A percentile compares a stretch with the other conserved stretches of the same genome.
Conservation (phyloP, 2,113 vertebrate genomes). For the Mormyrus iriodes region DNA sequence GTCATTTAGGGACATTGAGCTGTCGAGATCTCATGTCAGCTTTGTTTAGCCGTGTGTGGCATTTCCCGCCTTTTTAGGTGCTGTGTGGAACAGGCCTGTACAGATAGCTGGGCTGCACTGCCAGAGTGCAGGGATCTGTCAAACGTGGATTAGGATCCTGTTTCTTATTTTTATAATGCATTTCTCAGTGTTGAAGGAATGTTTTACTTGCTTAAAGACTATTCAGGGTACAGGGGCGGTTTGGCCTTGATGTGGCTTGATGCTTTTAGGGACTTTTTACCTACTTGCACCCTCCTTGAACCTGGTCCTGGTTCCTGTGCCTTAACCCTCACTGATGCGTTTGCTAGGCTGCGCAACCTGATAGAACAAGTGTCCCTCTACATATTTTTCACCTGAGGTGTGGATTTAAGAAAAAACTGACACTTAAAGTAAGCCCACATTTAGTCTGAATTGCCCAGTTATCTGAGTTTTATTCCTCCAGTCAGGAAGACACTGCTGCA, state of each 20-base stretch:
- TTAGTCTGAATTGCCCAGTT: neutral
- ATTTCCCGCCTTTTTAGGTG: neutral
- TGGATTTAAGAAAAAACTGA: neutral
- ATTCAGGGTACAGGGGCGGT: neutral
- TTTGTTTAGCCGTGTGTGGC: neutral
- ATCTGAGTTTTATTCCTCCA: neutral
- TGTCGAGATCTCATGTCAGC: neutral
- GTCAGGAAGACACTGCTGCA: neutral
- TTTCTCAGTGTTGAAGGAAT: constrained; percentile 16
- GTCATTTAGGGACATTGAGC: neutral
- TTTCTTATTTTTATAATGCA: neutral
- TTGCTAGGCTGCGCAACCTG: neutral
- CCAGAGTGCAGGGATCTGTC: constrained; percentile 2
- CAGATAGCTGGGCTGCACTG: neutral
- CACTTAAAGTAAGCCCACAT: neutral
- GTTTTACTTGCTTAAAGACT: constrained; percentile 18
- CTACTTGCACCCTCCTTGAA: neutral
- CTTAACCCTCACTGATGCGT: neutral
- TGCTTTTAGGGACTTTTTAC: neutral
- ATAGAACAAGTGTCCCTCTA: neutral
- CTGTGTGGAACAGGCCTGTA: neutral
- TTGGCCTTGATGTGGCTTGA: neutral
- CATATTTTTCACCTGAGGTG: neutral
- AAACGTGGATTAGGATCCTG: neutral
- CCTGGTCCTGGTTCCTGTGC: neutral